A percentile compares a stretch with the other conserved stretches of the same genome.
Evolutionary conservation across 2,113 vertebrate species (phyloP).

Genomic region (Gobius niger): DNA sequence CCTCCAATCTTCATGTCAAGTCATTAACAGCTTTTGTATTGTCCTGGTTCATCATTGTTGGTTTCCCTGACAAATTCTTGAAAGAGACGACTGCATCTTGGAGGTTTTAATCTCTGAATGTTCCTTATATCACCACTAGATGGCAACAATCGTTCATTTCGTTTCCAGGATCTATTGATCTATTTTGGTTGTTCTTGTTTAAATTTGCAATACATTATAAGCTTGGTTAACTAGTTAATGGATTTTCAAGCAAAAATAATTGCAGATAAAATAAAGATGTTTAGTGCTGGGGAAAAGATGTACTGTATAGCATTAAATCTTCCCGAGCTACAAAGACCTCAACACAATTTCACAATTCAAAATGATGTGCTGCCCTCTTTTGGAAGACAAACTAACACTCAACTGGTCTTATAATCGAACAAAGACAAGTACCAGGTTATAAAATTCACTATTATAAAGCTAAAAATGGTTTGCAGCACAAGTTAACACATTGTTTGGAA

Average conservation of each 20-base stretch:
- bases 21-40: constrained; percentile 14
- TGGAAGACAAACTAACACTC: constrained; percentile 2
- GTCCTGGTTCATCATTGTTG: constrained; percentile 25
- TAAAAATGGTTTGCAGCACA: no score
- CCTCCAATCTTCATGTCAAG: constrained; percentile 9
- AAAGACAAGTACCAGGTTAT: no score
- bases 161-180: neutral
- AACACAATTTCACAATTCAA: neutral
- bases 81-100: neutral
- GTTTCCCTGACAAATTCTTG: constrained; percentile 4
- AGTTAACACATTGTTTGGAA: no score
- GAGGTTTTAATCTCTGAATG: neutral
- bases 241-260: neutral
- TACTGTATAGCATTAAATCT: no score
- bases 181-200: no score
- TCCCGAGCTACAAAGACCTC: no score
- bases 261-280: neutral
- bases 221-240: neutral
- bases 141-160: constrained; percentile 14
- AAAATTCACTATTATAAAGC: no score
- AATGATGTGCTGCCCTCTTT: constrained; percentile 58
- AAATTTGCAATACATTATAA: no score
- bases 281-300: neutral
- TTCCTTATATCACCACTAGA: constrained; percentile 37
- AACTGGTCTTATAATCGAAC: neutral